Evolutionary conservation across 2,888 invertebrate species (phyloP).

Genomic region (Apodemia mormo): DNA sequence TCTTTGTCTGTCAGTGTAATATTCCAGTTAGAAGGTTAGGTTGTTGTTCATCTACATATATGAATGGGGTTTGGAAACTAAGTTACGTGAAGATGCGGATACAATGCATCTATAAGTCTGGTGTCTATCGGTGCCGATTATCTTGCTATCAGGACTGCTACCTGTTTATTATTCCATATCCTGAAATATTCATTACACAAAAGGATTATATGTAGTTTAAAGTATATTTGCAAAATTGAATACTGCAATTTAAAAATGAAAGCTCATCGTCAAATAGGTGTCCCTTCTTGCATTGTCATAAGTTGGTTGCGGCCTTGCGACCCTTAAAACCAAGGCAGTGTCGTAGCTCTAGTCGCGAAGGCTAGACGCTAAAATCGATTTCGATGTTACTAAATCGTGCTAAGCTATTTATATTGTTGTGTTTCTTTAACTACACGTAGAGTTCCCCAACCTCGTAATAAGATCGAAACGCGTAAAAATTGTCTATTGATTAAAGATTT

Average conservation of each 20-base stretch:
- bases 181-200: too few relatives aligned
- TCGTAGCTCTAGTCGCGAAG: slow-evolving; percentile 4
- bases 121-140: too few relatives aligned
- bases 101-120: too few relatives aligned
- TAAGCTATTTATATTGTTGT: slow-evolving; percentile 5
- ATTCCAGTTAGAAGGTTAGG: too few relatives aligned
- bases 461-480: background rate
- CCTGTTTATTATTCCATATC: too few relatives aligned
- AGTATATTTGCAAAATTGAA: background rate
- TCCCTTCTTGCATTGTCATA: slow-evolving; percentile 5
- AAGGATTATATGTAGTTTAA: too few relatives aligned
- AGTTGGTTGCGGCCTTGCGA: slow-evolving; percentile 7
- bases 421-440: background rate
- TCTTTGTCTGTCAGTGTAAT: too few relatives aligned
- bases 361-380: slow-evolving; percentile 17
- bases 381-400: background rate
- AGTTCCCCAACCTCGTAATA: background rate
- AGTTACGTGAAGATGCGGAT: too few relatives aligned
- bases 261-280: background rate
- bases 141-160: too few relatives aligned
- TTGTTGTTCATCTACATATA: too few relatives aligned
- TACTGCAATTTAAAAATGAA: background rate
- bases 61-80: too few relatives aligned
- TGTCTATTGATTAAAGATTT: background rate
- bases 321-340: slow-evolving; percentile 15